Conservation (phyloP, 2,888 invertebrate species). For the Hydraecia micacea region DNA sequence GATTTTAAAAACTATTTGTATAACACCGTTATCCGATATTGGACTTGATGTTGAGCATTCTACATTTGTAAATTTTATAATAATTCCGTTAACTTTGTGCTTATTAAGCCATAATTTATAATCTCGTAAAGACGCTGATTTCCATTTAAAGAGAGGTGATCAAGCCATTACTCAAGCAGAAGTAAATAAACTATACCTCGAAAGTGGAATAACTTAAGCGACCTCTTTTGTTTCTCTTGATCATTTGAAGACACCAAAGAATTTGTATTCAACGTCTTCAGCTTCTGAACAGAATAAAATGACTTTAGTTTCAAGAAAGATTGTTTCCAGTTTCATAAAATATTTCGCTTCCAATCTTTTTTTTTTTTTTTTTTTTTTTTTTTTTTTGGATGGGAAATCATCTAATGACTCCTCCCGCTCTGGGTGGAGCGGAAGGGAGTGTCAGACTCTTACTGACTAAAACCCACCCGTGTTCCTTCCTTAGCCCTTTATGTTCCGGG, state of each 20-base stretch:
- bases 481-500: too few species aligned
- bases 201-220: conserved; percentile 22
- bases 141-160: conserved; percentile 52
- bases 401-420: too few species aligned
- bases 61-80: conserved; percentile 43
- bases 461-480: too few species aligned
- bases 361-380: too few species aligned
- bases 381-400: too few species aligned
- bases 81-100: conserved; percentile 52
- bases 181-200: conserved; percentile 15
- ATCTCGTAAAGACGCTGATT: conserved; percentile 33
- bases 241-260: conserved; percentile 36
- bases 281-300: conserved; percentile 23
- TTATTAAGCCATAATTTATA: conserved; percentile 52
- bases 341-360: conserved; percentile 27
- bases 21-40: conserved; percentile 64
- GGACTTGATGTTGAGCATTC: conserved; percentile 31
- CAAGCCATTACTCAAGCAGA: conserved; percentile 24
- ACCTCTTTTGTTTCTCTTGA: conserved; percentile 21
- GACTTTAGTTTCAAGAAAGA: conserved; percentile 11
- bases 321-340: conserved; percentile 33
- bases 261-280: conserved; percentile 11
- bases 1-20: conserved; percentile 58
- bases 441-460: too few species aligned
- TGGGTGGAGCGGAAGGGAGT: too few species aligned